A percentile compares a stretch with the other conserved stretches of the same genome.
These are phyloP conservation scores for Xylota sylvarum DNA, from an alignment of 2,888 invertebrate species.

Conservation along the genomic window DNA sequence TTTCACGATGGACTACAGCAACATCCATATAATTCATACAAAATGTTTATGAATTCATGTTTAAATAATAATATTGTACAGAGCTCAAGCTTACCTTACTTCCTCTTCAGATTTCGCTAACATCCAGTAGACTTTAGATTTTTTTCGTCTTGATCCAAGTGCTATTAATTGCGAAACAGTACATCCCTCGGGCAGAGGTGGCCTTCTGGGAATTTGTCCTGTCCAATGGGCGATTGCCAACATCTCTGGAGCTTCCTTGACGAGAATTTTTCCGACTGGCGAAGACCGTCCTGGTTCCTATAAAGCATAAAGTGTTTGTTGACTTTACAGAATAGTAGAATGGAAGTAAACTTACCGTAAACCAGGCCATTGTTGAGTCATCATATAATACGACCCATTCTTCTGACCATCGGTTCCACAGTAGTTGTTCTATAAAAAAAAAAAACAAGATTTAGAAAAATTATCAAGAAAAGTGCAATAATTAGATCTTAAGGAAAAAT, in stretches of 20 bases:
- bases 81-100: conserved; percentile 88
- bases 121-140: conserved; percentile 92
- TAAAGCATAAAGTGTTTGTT: conserved; percentile 1
- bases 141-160: conserved; percentile 89
- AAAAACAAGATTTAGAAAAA: background rate
- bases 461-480: too few relatives aligned
- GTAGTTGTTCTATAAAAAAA: conserved; percentile 89
- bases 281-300: conserved; percentile 84
- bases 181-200: conserved; percentile 89
- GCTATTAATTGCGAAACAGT: conserved; percentile 91
- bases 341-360: conserved; percentile 86
- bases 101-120: conserved; percentile 91
- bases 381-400: conserved; percentile 94
- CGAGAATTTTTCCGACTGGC: conserved; percentile 86
- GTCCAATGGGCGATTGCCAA: conserved; percentile 93
- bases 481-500: too few relatives aligned
- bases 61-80: too few relatives aligned
- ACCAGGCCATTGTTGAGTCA: conserved; percentile 95
- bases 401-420: conserved; percentile 92
- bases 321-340: background rate
- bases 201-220: conserved; percentile 90
- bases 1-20: too few relatives aligned
- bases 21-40: too few relatives aligned
- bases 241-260: conserved; percentile 93
- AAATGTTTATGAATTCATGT: too few relatives aligned